These are phyloP conservation scores for Drosophila borborema DNA, from an alignment of 2,888 invertebrate species.

Conservation along the genomic window DNA sequence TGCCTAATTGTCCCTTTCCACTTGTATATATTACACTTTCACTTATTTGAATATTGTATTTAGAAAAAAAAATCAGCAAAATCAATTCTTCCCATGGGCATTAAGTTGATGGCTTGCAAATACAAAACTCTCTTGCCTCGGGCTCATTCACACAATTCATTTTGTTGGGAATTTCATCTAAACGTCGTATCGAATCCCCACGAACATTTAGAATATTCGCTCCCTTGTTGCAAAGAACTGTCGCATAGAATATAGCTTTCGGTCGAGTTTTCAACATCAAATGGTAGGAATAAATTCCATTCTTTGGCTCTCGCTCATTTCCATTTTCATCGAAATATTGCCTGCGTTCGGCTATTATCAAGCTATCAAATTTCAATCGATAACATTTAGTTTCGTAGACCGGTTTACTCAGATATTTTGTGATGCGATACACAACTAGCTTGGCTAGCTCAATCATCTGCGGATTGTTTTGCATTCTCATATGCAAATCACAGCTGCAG, in stretches of 20 bases:
- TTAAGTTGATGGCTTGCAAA: background rate
- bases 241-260: background rate
- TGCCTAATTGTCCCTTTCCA: too few species aligned
- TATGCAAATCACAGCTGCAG: slow-evolving; percentile 88
- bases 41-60: too few species aligned
- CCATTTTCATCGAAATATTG: background rate
- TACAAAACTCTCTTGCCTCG: background rate
- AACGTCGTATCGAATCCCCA: background rate
- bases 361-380: slow-evolving; percentile 8
- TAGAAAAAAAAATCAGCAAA: too few species aligned
- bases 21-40: too few species aligned
- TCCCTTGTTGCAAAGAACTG: background rate
- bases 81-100: background rate
- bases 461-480: background rate
- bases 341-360: slow-evolving; percentile 13
- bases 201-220: background rate
- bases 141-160: background rate
- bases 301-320: background rate
- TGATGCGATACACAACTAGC: slow-evolving; percentile 29
- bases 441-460: slow-evolving; percentile 10
- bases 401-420: slow-evolving; percentile 4
- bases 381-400: slow-evolving; percentile 8
- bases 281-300: background rate
- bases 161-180: background rate
- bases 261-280: background rate